phyloP scores from a whole-genome alignment of 2,113 vertebrate species.

The Eubucco bourcierii region DNA sequence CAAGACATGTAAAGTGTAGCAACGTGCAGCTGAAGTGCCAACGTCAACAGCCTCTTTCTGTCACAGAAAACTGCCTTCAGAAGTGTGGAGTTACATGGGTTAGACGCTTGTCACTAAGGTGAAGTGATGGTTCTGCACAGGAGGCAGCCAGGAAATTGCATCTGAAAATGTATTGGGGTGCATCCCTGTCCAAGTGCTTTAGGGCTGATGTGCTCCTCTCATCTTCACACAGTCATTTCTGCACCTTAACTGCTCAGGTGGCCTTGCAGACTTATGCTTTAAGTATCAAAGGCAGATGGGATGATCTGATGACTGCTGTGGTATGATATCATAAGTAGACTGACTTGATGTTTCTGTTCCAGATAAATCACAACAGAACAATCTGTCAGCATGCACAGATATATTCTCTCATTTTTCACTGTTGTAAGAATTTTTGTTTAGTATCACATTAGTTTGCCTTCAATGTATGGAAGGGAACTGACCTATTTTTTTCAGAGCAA shows the following conservation, averaged over 20 bases:
- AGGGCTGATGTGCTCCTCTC: constrained; percentile 21
- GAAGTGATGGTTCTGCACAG: not conserved
- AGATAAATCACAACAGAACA: constrained; percentile 28
- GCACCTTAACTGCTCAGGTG: not conserved
- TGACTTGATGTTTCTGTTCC: not conserved
- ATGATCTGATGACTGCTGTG: constrained; percentile 1
- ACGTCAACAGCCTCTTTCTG: constrained; percentile 53
- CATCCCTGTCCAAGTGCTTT: not conserved
- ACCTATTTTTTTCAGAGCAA: not conserved
- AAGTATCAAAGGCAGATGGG: constrained; percentile 1
- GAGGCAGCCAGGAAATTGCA: not conserved
- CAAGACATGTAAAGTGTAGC: constrained; percentile 46
- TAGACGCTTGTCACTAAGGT: not conserved
- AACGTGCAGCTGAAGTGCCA: constrained; percentile 14
- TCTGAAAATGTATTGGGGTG: not conserved
- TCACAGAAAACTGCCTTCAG: constrained; percentile 52
- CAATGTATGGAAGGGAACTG: not conserved
- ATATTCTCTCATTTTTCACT: not conserved
- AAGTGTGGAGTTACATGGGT: constrained; percentile 12
- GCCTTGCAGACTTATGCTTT: constrained; percentile 4
- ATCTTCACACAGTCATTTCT: not conserved
- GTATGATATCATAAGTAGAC: not conserved
- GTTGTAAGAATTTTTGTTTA: not conserved
- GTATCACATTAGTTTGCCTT: not conserved
- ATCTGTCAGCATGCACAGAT: not conserved